Base-by-base conservation (phyloP, 1,140 invertebrate genomes). In the Drosophila simulans region DNA sequence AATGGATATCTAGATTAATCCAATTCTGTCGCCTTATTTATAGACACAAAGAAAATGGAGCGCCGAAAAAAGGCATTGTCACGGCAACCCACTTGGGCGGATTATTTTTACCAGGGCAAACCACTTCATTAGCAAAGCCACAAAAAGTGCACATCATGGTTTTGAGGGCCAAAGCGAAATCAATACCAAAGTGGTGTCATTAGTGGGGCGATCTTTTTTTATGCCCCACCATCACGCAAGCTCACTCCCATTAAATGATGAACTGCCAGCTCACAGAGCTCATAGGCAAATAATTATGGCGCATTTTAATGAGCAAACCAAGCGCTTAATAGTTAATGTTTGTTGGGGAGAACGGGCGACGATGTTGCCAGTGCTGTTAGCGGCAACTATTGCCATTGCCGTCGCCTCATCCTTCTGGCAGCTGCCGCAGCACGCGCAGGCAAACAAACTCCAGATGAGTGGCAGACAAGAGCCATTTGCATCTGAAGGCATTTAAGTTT, bases 1-100 rank as follows among this genome's bases (percentile, higher is more conserved):
- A 88, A 88, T 89, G 80, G 80, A 89, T 77, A 89, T 89, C 66
- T 70, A 80, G 86, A 89, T 89, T 88, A 88, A 89, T 79, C 84
- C 84, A 76, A 89, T 86, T 77, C 75, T 73, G 83, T 88, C 84
- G 56, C 79, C 63, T 70, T 83, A 83, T 88, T 83, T 89, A 83
- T 84, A 80, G 84, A 39, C 59, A 57, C 49, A 59, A 39, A 27
- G 59, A 56, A 59, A 76, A 64, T 17, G 43, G 63, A 64, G 46
- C 37, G 34, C 27, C 35, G 15, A 25, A 86, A 86, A 70, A 70
- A 20, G 15, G 27, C 52, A 42, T 2, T 39, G 68, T 71, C 68
- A 71, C 13, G 70, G 65, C 70, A 83, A 72, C 70, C 78, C 64
- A 77, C 72, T 68, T 88, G 70, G 64, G 77, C 45, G 34, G 34